phyloP scores from a whole-genome alignment of 2,797 vertebrate genomes.

The Lagorchestes hirsutus region DNA sequence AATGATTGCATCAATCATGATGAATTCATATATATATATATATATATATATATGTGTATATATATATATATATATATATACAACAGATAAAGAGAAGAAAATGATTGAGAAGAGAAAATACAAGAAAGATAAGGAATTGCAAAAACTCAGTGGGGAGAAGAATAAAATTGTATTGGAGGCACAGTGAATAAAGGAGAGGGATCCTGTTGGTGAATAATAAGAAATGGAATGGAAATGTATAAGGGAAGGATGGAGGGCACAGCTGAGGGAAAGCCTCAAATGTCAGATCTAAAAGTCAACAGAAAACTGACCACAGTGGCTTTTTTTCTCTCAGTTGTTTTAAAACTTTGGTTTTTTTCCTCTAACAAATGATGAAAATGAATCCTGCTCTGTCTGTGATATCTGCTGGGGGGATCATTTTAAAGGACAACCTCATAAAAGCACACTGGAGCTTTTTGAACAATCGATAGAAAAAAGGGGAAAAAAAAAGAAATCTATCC shows the following conservation, averaged over 20 bases:
- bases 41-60: too few relatives aligned
- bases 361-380: conserved; percentile 44
- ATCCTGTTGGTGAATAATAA: background rate
- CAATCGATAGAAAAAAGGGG: background rate
- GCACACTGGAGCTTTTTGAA: conserved; percentile 16
- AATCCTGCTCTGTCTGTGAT: conserved; percentile 46
- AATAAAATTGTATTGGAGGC: background rate
- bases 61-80: too few relatives aligned
- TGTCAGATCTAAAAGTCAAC: background rate
- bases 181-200: background rate
- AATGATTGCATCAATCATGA: background rate
- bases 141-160: background rate
- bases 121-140: background rate
- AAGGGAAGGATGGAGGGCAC: background rate
- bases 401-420: background rate
- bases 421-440: conserved; percentile 40
- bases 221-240: background rate
- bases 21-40: background rate
- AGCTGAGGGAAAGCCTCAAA: background rate
- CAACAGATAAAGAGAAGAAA: background rate
- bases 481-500: conserved; percentile 22
- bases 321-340: conserved; percentile 10
- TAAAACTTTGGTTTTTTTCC: conserved; percentile 22
- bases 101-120: background rate
- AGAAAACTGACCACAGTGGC: background rate